phyloP scores from a whole-genome alignment of 2,797 vertebrate genomes.

The Zalophus californianus region DNA sequence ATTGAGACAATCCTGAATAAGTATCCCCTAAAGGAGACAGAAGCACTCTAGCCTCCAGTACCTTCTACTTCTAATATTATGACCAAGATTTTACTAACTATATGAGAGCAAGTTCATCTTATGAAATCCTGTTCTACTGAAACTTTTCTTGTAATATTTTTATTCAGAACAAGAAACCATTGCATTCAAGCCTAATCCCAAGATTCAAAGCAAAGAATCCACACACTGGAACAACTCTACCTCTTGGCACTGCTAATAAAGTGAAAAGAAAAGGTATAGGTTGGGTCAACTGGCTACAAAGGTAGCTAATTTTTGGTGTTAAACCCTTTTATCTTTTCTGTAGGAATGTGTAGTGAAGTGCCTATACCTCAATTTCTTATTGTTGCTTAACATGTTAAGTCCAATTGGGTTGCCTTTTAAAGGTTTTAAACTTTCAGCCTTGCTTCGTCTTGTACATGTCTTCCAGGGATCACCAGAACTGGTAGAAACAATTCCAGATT shows the following conservation, averaged over 20 bases:
- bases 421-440: constrained; percentile 87
- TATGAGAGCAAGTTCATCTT: constrained; percentile 4
- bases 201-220: constrained; percentile 46
- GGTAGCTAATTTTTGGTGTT: not conserved
- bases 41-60: not conserved
- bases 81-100: not conserved
- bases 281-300: not conserved
- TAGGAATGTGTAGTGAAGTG: constrained; percentile 35
- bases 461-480: constrained; percentile 89
- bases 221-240: not conserved
- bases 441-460: constrained; percentile 91
- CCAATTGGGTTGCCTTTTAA: constrained; percentile 90
- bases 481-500: constrained; percentile 83
- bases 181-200: not conserved
- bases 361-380: constrained; percentile 91
- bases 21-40: not conserved
- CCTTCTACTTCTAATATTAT: constrained; percentile 15
- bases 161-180: constrained; percentile 33
- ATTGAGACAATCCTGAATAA: not conserved
- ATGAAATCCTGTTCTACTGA: not conserved
- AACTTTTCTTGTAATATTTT: constrained; percentile 14
- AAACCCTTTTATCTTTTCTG: constrained; percentile 44
- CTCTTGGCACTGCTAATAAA: not conserved
- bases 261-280: not conserved
- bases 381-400: constrained; percentile 91